Conservation (phyloP, 2,888 invertebrate genomes). For the Ischnura elegans region DNA sequence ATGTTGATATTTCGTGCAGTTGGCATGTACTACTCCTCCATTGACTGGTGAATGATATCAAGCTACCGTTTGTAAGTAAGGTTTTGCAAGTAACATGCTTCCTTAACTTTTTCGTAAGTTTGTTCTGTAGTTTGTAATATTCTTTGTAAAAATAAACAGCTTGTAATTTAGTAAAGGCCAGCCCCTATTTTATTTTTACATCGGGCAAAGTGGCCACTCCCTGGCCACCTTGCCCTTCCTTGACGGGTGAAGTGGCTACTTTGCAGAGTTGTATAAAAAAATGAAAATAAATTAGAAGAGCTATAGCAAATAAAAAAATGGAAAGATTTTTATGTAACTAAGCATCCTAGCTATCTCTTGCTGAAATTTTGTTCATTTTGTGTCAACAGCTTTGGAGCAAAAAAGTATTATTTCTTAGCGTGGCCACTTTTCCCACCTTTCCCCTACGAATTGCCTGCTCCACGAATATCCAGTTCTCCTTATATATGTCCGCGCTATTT, state of each 20-base stretch:
- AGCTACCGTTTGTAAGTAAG: too few relatives aligned
- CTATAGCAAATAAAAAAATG: background rate
- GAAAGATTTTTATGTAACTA: background rate
- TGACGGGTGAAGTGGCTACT: background rate
- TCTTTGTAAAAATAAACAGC: too few relatives aligned
- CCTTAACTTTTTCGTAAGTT: too few relatives aligned
- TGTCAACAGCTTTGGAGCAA: background rate
- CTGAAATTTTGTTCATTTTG: background rate
- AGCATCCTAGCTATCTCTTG: background rate
- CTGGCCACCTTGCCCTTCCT: background rate
- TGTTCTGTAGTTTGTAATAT: too few relatives aligned
- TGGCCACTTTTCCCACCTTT: background rate
- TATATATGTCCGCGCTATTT: too few relatives aligned
- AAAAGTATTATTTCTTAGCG: background rate
- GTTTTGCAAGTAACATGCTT: too few relatives aligned
- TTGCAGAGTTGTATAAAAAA: background rate
- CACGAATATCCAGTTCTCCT: too few relatives aligned
- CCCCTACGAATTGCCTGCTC: too few relatives aligned
- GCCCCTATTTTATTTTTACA: constrained; percentile 5
- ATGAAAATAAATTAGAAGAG: background rate
- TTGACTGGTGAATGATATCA: too few relatives aligned
- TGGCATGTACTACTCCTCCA: too few relatives aligned
- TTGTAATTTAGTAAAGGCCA: too few relatives aligned
- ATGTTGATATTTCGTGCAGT: too few relatives aligned
- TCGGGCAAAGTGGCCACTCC: constrained; percentile 10